A percentile compares a stretch with the other conserved stretches of the same genome.
These are phyloP conservation scores for Glaucopsyche alexis DNA, from an alignment of 2,888 invertebrate species.

Conservation along the genomic window DNA sequence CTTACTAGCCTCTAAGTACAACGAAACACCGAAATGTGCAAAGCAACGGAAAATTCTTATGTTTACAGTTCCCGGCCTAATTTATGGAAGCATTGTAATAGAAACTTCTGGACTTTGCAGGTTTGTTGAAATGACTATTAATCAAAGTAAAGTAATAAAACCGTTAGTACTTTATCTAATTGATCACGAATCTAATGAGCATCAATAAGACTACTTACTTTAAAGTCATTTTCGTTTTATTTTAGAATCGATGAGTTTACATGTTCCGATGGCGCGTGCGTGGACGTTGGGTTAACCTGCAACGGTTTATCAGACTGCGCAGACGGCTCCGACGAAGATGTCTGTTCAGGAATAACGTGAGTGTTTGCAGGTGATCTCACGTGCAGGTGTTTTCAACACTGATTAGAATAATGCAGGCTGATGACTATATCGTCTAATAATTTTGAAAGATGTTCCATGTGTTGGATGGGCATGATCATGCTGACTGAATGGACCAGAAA, in stretches of 20 bases:
- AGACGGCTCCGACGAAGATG: neutral
- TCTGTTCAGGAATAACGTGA: neutral
- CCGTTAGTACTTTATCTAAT: too few species aligned
- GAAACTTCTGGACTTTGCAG: neutral
- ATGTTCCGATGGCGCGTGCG: neutral
- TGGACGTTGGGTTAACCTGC: neutral
- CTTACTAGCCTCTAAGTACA: too few species aligned
- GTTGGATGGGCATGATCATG: too few species aligned
- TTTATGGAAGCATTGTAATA: neutral
- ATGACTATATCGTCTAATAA: too few species aligned
- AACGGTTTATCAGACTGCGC: neutral
- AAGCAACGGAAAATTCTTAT: neutral
- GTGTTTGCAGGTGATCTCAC: neutral
- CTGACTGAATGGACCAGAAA: too few species aligned
- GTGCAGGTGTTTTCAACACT: too few species aligned
- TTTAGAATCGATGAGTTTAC: neutral
- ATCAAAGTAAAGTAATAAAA: too few species aligned
- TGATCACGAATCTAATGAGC: too few species aligned
- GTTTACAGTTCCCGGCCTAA: slow-evolving; percentile 1
- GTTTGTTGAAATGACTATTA: neutral
- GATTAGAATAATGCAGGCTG: too few species aligned
- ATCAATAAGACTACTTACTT: too few species aligned
- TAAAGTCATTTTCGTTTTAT: neutral
- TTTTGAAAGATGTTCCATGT: too few species aligned
- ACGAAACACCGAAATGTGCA: too few species aligned